Evolutionary conservation across 2,797 vertebrate species (phyloP).

Genomic region (Tiaroga cobitis): DNA sequence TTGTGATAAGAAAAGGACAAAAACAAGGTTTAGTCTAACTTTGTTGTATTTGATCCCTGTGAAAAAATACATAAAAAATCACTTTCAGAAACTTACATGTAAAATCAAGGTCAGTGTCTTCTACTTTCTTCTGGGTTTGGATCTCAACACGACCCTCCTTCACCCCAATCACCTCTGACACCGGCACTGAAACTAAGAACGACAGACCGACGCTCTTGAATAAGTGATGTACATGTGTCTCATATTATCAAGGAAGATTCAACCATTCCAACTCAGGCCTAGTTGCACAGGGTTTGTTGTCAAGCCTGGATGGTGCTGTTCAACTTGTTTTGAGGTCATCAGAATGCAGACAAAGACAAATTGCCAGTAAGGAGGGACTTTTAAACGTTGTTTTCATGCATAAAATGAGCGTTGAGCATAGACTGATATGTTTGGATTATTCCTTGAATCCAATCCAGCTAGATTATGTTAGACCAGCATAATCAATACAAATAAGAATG

Average conservation of each 20-base stretch:
- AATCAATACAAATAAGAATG: neutral
- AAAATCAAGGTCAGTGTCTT: conserved; percentile 80
- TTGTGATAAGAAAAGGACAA: conserved; percentile 54
- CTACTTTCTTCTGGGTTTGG: conserved; percentile 71
- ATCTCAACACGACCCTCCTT: conserved; percentile 74
- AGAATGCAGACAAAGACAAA: neutral
- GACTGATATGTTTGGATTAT: neutral
- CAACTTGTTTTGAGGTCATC: conserved; percentile 13
- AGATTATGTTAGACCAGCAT: neutral
- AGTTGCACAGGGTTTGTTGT: neutral
- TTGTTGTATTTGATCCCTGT: neutral
- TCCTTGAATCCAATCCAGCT: neutral
- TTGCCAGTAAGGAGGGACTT: neutral
- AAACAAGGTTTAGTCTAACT: conserved; percentile 16
- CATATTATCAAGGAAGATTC: neutral
- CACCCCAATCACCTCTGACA: conserved; percentile 77
- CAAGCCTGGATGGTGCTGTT: conserved; percentile 16
- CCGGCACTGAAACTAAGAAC: conserved; percentile 74
- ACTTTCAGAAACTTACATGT: conserved; percentile 71
- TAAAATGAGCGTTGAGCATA: neutral
- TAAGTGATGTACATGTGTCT: conserved; percentile 24
- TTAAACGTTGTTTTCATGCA: neutral
- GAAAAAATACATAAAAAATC: neutral
- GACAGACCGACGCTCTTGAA: conserved; percentile 35
- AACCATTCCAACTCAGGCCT: neutral